phyloP scores from a whole-genome alignment of 2,113 vertebrate genomes.

The Oxyura jamaicensis region DNA sequence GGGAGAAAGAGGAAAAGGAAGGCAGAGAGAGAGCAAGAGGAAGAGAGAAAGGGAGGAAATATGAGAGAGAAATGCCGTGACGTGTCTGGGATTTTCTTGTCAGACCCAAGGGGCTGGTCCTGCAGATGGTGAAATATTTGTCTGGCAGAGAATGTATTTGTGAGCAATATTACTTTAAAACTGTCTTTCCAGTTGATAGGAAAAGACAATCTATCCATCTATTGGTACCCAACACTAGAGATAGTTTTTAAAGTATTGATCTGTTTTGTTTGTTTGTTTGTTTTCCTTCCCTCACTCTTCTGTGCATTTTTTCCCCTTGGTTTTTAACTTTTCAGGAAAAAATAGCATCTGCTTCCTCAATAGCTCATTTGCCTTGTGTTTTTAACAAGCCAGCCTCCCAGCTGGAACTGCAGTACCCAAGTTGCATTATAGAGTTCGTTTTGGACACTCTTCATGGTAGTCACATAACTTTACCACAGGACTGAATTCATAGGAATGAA shows the following conservation, averaged over 20 bases:
- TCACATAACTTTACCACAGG: background rate
- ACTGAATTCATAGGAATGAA: background rate
- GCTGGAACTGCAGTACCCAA: background rate
- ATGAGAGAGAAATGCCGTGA: background rate
- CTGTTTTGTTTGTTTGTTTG: background rate
- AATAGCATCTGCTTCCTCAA: background rate
- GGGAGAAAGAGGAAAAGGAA: background rate
- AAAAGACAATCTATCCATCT: background rate
- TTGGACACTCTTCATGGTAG: background rate
- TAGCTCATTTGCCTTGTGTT: background rate
- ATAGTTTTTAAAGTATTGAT: background rate
- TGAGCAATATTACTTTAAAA: background rate
- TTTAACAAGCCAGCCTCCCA: background rate
- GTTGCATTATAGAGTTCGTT: background rate
- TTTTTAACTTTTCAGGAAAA: background rate
- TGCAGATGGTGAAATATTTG: background rate
- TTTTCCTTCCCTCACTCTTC: background rate
- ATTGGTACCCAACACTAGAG: background rate
- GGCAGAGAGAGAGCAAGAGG: background rate
- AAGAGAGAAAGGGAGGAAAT: background rate
- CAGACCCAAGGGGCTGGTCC: rapidly evolving
- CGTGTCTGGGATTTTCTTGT: background rate
- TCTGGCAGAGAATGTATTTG: background rate
- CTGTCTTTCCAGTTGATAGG: background rate
- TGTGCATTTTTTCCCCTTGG: background rate